Percentiles rank a stretch among this genome's conserved stretches.
Conservation (phyloP, 2,113 vertebrate genomes). For the Polypterus senegalus region DNA sequence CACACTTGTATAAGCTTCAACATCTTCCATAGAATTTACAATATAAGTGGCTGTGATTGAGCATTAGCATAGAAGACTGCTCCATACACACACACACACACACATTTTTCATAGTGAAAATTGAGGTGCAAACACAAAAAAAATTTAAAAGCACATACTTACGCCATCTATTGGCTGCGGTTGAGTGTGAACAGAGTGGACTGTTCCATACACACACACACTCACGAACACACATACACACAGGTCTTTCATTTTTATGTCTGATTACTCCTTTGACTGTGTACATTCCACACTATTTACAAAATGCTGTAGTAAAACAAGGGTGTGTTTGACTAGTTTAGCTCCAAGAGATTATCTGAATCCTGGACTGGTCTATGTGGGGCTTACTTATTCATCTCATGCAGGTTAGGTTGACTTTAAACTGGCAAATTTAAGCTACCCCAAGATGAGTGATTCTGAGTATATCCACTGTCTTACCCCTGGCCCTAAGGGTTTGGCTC, state of each 20-base stretch:
- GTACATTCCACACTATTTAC: not conserved
- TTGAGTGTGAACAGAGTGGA: no score
- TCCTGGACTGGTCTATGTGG: conserved; percentile 1
- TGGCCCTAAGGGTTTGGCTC: no score
- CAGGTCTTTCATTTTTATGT: not conserved
- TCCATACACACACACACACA: conserved; percentile 1
- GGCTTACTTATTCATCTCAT: no score
- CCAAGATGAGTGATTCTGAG: no score
- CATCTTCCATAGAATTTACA: not conserved
- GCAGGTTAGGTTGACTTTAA: no score
- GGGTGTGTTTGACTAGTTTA: not conserved
- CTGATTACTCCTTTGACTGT: no score
- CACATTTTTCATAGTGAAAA: not conserved
- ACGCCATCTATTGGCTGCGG: not conserved
- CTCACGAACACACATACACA: not conserved
- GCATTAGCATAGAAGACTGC: no score
- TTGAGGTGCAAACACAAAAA: not conserved
- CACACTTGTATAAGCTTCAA: not conserved
- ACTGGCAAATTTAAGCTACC: no score
- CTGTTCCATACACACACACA: not conserved
- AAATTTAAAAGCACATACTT: not conserved
- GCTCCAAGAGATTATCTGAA: not conserved
- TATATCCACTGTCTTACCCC: no score
- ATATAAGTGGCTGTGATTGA: no score
- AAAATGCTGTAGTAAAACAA: not conserved